Evolutionary conservation across 2,888 invertebrate genomes (phyloP).

Genomic region (Lamellibrachia satsuma): DNA sequence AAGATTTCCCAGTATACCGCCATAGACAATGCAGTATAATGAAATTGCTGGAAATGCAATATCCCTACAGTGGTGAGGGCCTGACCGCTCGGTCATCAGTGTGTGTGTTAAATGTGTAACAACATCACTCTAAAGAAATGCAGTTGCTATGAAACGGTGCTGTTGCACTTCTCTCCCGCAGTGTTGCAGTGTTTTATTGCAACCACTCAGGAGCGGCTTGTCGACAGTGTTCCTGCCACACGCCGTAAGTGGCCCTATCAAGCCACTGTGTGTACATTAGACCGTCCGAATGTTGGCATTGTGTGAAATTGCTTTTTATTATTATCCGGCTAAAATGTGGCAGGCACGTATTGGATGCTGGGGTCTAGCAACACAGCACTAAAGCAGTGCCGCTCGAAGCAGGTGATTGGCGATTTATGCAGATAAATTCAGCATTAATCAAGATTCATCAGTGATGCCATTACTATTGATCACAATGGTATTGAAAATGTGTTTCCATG

Average conservation of each 20-base stretch:
- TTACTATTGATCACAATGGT: not conserved
- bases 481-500: not conserved
- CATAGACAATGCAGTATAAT: not conserved
- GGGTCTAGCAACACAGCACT: not conserved
- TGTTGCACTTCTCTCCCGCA: not conserved
- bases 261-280: not conserved
- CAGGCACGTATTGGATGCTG: not conserved
- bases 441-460: not conserved
- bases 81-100: not conserved
- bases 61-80: not conserved
- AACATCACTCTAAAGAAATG: not conserved
- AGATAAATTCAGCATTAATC: constrained; percentile 12
- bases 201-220: not conserved
- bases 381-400: not conserved
- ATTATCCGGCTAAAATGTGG: not conserved
- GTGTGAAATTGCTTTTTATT: constrained; percentile 7
- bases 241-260: not conserved
- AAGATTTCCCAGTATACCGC: not conserved
- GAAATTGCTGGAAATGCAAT: not conserved
- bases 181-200: not conserved
- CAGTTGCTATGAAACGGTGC: not conserved
- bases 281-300: not conserved
- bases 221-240: not conserved
- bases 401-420: not conserved
- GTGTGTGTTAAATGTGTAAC: not conserved